Conservation (phyloP, 2,113 vertebrate genomes). For the Bujurquina vittata region DNA sequence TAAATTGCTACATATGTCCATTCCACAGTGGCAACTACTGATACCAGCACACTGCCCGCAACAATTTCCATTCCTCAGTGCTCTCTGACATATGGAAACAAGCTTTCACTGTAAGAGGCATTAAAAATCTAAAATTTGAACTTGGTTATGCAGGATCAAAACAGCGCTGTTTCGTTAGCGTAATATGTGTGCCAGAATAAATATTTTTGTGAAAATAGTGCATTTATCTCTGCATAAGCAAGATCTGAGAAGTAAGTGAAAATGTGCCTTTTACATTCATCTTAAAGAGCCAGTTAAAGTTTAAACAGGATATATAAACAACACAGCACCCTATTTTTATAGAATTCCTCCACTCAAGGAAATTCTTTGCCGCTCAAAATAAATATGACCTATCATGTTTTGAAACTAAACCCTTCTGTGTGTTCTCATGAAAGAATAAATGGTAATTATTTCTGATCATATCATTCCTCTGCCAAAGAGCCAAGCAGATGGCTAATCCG, state of each 20-base stretch:
- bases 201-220: background rate
- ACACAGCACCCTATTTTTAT: background rate
- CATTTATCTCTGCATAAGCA: background rate
- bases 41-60: conserved; percentile 39
- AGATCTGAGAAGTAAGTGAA: background rate
- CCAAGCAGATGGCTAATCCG: conserved; percentile 79
- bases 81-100: conserved; percentile 8
- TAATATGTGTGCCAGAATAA: background rate
- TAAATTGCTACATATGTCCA: conserved; percentile 75
- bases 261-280: background rate
- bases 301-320: background rate
- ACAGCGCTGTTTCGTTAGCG: background rate
- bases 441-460: conserved; percentile 53
- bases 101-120: conserved; percentile 9
- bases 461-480: conserved; percentile 59
- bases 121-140: conserved; percentile 14
- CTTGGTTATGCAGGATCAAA: background rate
- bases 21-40: conserved; percentile 62
- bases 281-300: background rate
- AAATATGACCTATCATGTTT: conserved; percentile 35
- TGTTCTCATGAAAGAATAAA: conserved; percentile 33
- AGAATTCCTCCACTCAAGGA: conserved; percentile 21
- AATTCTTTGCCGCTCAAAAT: conserved; percentile 19
- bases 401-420: conserved; percentile 48
- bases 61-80: conserved; percentile 13